Conservation (phyloP, 2,888 invertebrate species). For the Scaptomyza reducta region DNA sequence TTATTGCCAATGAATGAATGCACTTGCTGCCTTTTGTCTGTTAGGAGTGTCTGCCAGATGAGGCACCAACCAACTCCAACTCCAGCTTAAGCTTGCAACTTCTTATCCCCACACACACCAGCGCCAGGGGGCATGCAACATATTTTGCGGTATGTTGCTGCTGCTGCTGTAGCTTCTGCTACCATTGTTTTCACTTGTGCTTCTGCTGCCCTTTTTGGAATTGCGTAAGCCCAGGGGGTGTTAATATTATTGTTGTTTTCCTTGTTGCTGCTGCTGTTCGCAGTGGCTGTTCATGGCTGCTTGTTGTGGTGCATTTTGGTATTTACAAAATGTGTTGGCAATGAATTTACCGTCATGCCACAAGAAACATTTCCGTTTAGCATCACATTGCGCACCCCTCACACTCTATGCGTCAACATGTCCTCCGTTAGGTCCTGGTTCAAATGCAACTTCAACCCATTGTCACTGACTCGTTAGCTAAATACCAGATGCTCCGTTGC, state of each 20-base stretch:
- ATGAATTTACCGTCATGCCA: conserved; percentile 70
- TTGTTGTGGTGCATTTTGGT: conserved; percentile 37
- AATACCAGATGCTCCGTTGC: conserved; percentile 47
- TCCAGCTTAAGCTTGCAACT: conserved; percentile 15
- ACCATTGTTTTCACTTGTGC: conserved; percentile 61
- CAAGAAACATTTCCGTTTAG: conserved; percentile 67
- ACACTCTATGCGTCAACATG: neutral
- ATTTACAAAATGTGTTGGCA: conserved; percentile 73
- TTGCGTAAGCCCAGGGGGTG: conserved; percentile 67
- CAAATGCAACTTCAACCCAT: conserved; percentile 32
- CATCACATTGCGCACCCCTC: conserved; percentile 52
- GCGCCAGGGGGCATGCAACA: conserved; percentile 67
- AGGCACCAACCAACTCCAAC: conserved; percentile 30
- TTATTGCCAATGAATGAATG: conserved; percentile 80
- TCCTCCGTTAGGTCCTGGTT: conserved; percentile 21
- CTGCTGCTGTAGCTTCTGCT: conserved; percentile 56
- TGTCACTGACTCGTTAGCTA: conserved; percentile 49
- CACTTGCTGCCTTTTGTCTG: conserved; percentile 71
- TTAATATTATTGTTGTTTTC: conserved; percentile 51
- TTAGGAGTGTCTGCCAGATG: conserved; percentile 44
- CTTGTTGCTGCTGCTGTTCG: conserved; percentile 35
- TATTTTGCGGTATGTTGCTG: conserved; percentile 73
- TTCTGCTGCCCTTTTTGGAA: conserved; percentile 52
- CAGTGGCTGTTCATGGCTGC: conserved; percentile 17
- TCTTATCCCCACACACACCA: conserved; percentile 21